Conservation (phyloP, 2,797 vertebrate genomes). For the Aplochiton taeniatus region DNA sequence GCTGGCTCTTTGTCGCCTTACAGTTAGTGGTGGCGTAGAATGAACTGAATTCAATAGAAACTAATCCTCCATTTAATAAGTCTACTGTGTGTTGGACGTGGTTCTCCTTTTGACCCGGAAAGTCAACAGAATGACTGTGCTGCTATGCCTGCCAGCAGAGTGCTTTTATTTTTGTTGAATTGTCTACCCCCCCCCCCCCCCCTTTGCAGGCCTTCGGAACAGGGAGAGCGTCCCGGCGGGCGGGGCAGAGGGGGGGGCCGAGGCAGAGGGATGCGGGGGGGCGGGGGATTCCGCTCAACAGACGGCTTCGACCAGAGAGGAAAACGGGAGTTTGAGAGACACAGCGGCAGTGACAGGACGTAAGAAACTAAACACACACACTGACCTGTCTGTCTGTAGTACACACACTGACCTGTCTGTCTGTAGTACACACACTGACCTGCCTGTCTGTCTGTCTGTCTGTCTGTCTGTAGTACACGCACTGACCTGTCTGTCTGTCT, state of each 20-base stretch:
- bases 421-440: too few relatives aligned
- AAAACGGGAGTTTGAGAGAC: slow-evolving; percentile 76
- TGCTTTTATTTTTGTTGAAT: background rate
- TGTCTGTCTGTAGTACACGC: too few relatives aligned
- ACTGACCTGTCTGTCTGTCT: too few relatives aligned
- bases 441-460: slow-evolving; percentile 2
- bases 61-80: too few relatives aligned
- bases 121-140: background rate
- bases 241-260: slow-evolving; percentile 69
- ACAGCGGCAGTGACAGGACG: slow-evolving; percentile 69
- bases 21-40: too few relatives aligned
- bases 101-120: too few relatives aligned
- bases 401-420: too few relatives aligned
- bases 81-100: too few relatives aligned
- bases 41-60: too few relatives aligned
- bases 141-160: background rate
- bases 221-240: slow-evolving; percentile 53
- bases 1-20: too few relatives aligned
- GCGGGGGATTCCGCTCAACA: slow-evolving; percentile 62
- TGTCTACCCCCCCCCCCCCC: slow-evolving; percentile 2
- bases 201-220: slow-evolving; percentile 61
- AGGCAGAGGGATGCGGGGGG: slow-evolving; percentile 69
- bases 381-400: background rate
- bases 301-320: slow-evolving; percentile 74
- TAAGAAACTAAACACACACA: slow-evolving; percentile 48